Conservation (phyloP, 2,797 vertebrate species). For the Eurystomus glaucurus region DNA sequence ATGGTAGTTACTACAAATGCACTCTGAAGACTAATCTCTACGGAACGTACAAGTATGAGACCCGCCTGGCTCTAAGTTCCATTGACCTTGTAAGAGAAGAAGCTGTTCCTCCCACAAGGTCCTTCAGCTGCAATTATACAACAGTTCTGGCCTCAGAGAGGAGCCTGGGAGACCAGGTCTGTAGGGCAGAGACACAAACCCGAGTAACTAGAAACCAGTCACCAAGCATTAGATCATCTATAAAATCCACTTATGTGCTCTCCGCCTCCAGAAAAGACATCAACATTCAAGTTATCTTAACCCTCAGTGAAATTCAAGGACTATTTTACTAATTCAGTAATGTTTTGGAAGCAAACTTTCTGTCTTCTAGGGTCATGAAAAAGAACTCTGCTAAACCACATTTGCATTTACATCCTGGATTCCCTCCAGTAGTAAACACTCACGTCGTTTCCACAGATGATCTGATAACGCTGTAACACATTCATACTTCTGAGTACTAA, state of each 20-base stretch:
- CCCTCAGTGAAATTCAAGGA: background rate
- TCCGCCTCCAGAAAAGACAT: conserved; percentile 14
- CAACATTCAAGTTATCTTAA: background rate
- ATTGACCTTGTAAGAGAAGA: accelerated
- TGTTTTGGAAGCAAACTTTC: background rate
- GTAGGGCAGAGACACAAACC: background rate
- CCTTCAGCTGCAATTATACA: background rate
- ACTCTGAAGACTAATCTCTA: background rate
- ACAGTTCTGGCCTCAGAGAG: background rate
- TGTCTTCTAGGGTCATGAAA: background rate
- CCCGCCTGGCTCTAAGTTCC: background rate
- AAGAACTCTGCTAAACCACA: background rate
- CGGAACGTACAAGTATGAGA: background rate
- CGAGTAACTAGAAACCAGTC: background rate
- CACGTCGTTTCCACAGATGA: background rate
- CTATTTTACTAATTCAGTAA: background rate
- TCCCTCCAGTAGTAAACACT: background rate
- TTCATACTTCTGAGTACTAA: background rate
- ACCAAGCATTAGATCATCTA: background rate
- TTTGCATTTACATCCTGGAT: background rate
- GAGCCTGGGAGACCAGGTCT: background rate
- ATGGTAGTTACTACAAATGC: background rate
- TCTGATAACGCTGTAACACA: background rate
- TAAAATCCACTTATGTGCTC: background rate
- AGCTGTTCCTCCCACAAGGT: background rate